Evolutionary conservation across 2,797 vertebrate species (phyloP), one percentile per base, ranked within the genome.

Genomic region (Falco biarmicus): DNA sequence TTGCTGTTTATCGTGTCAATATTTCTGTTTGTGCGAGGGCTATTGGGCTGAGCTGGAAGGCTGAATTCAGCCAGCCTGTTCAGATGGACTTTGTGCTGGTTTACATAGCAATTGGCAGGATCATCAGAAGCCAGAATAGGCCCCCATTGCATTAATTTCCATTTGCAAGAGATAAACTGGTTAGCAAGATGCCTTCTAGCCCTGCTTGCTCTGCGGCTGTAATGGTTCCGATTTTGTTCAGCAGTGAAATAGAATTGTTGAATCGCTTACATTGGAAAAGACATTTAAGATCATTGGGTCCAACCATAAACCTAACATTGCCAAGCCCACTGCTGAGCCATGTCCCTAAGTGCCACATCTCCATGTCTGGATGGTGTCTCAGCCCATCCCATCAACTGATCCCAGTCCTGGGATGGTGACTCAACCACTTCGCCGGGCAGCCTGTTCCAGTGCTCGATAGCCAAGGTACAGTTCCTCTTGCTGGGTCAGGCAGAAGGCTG

Each of bases 71-170:
- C 45, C 45, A 37, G 28, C 10, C 60, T 41, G 53, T 45, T 51
- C 21, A 64, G 70, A 4, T 60, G 90, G 94, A 97, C 90, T 97
- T 97, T 85, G 91, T 50, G 64, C 74, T 61, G 76, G 18, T 73
- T 92, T 81, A 19, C 24, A 1, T 41, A 86, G 84, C 8, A 0
- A 0, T 20, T 37, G 25, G 8, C 69, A 28, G 91, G 73, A 28
- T 45, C 32, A 19, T 45, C 47, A 14, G 75, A 22, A 84, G 66
- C 60, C 79, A 61, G 56, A 29, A 59, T 21, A 32, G 61, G 45
- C 15, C 41, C 51, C 50, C 50, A 3, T 45, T 7, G 45, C 20
- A 54, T 59, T 75, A 26, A 88, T 75, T 65, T 64, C 69, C 6
- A 2, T 31, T 50, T 26, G 45, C 26, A 41, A 47, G 71, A 47